phyloP scores from a whole-genome alignment of 2,113 vertebrate species.

The Ailurus styani region DNA sequence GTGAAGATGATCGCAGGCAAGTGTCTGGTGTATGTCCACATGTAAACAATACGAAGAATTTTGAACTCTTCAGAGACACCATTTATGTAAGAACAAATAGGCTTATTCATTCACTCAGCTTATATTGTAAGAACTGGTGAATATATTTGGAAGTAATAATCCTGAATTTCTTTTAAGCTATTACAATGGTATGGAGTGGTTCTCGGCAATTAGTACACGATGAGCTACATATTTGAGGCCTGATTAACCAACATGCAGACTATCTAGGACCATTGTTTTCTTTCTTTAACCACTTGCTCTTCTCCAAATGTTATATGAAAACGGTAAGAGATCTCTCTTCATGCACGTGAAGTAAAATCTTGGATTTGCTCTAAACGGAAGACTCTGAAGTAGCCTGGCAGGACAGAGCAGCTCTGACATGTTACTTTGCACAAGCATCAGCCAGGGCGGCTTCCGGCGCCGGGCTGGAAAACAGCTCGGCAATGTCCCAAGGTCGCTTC shows the following conservation, averaged over 20 bases:
- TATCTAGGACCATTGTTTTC: not conserved
- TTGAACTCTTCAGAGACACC: not conserved
- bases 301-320: not conserved
- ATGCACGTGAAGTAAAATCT: not conserved
- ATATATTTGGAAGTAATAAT: not conserved
- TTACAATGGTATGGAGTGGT: not conserved
- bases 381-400: not conserved
- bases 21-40: not conserved
- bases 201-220: not conserved
- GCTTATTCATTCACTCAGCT: not conserved
- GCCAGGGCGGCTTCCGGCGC: not conserved
- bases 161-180: not conserved
- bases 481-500: not conserved
- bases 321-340: not conserved
- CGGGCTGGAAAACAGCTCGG: not conserved
- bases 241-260: not conserved
- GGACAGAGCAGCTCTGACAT: not conserved
- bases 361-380: not conserved
- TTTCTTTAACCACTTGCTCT: not conserved
- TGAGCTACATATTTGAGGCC: not conserved
- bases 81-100: not conserved
- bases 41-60: not conserved
- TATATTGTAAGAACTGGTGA: not conserved
- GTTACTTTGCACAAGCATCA: not conserved
- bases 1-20: not conserved